Percentiles rank a stretch among this genome's conserved stretches.
Conservation (phyloP, 2,113 vertebrate genomes). For the Pipa parva region DNA sequence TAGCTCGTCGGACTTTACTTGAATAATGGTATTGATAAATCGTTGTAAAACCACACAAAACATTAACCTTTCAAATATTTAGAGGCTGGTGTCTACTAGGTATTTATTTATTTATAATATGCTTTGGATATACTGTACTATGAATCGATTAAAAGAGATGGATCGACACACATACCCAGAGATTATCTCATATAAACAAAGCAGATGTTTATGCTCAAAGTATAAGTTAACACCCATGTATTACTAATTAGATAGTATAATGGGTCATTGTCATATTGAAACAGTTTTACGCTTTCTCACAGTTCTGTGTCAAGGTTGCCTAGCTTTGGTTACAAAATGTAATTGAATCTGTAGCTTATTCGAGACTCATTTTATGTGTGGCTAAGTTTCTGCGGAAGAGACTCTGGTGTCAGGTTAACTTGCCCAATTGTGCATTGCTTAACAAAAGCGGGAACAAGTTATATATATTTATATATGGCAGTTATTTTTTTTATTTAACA, state of each 20-base stretch:
- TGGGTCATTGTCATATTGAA: constrained; percentile 26
- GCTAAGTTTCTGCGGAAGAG: constrained; percentile 14
- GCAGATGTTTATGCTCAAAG: constrained; percentile 19
- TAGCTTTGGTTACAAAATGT: constrained; percentile 34
- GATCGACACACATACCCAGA: too few species aligned
- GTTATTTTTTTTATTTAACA: too few species aligned
- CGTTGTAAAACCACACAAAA: too few species aligned
- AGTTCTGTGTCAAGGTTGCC: constrained; percentile 36
- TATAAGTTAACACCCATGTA: constrained; percentile 22
- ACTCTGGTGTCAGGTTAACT: constrained; percentile 5
- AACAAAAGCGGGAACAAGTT: too few species aligned
- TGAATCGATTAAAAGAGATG: too few species aligned
- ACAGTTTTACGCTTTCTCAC: constrained; percentile 29
- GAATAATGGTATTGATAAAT: too few species aligned
- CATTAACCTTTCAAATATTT: too few species aligned
- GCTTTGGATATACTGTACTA: too few species aligned
- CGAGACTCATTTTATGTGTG: constrained; percentile 19
- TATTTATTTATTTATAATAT: too few species aligned
- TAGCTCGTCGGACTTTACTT: too few species aligned
- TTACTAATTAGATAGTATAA: constrained; percentile 35
- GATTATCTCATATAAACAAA: constrained; percentile 22
- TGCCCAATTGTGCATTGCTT: neutral
- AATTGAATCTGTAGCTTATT: constrained; percentile 31
- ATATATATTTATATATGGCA: too few species aligned
- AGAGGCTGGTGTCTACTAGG: too few species aligned